These are phyloP conservation scores for Alectura lathami DNA, from an alignment of 2,113 vertebrate species.

Conservation along the genomic window DNA sequence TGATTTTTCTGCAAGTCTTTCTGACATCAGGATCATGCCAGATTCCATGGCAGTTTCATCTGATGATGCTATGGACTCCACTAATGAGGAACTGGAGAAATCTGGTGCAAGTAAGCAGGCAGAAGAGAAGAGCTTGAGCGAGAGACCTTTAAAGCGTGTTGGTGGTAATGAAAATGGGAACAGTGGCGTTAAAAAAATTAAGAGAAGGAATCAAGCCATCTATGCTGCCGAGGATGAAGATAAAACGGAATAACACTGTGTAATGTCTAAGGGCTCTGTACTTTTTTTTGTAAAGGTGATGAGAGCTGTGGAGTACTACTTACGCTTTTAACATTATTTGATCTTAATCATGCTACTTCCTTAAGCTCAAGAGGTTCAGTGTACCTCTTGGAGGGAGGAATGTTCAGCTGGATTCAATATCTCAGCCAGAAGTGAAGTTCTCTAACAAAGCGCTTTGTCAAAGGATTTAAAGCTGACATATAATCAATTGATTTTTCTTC, in stretches of 20 bases:
- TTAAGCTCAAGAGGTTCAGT: background rate
- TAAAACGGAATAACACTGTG: constrained; percentile 34
- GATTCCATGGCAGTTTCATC: constrained; percentile 71
- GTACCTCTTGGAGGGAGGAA: background rate
- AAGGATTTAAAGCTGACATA: background rate
- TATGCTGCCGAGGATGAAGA: constrained; percentile 83
- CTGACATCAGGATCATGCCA: constrained; percentile 77
- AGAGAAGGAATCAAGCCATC: constrained; percentile 94
- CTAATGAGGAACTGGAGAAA: constrained; percentile 57
- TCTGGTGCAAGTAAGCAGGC: constrained; percentile 19
- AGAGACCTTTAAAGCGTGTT: constrained; percentile 81
- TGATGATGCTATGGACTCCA: constrained; percentile 70
- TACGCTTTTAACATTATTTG: background rate
- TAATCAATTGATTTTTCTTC: constrained; percentile 10
- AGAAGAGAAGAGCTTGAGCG: constrained; percentile 44
- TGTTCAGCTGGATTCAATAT: background rate
- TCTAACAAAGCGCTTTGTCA: background rate
- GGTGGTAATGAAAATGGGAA: constrained; percentile 73
- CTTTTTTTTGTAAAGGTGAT: background rate
- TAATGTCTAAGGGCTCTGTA: background rate
- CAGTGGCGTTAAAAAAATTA: constrained; percentile 82
- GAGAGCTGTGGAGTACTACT: background rate
- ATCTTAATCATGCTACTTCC: background rate
- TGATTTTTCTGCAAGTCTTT: constrained; percentile 71
- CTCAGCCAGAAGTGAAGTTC: background rate